Base-by-base conservation (phyloP, 2,888 invertebrate genomes). In the Schizotus pectinicornis region DNA sequence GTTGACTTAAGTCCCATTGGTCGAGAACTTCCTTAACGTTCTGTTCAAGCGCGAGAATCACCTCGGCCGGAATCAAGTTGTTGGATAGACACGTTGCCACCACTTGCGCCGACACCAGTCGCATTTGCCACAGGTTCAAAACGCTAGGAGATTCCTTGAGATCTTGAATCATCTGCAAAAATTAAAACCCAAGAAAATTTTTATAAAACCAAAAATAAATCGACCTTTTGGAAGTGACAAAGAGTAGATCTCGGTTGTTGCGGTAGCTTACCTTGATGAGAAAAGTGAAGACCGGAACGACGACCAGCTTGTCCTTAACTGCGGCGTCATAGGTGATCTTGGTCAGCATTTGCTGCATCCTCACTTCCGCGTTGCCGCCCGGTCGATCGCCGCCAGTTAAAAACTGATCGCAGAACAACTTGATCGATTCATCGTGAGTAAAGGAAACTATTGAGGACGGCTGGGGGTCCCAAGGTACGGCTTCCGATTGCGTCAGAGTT, bases 261-360 rank as follows among this genome's bases (percentile, higher is more conserved):
- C n/a, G n/a, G 71, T 61, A 61, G 63, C 79, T 79, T 69, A 90
- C 90, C 83, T 88, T 87, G 61, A 88, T 78, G 59, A 89, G 81
- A 1, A 86, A 84, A 2, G 90, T 81, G 84, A 91, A 90, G 45
- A 89, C 83, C 1, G 91, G 88, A 63, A 94, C 77, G 11, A 90
- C 85, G 71, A 88, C 88, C 69, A 92, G 80, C 70, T 91, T 90
- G 77, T 94, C 94, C 70, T 88, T 87, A 1, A 90, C 86, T 0
- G 92, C 87, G 50, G 92, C 92, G 74, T 93, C 92, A 70, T 92
- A 91, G 5, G 91, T 87, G 12, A 90, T 82, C 77, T 87, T 84
- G 39, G 86, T 85, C 46, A 91, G 77, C 3, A 83, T 81, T 68
- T 89, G 88, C 49, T 84, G 80, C 55, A 86, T 81, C 52, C 81